These are phyloP conservation scores for Protula sp. DNA, from an alignment of 2,888 invertebrate species.

Conservation along the genomic window DNA sequence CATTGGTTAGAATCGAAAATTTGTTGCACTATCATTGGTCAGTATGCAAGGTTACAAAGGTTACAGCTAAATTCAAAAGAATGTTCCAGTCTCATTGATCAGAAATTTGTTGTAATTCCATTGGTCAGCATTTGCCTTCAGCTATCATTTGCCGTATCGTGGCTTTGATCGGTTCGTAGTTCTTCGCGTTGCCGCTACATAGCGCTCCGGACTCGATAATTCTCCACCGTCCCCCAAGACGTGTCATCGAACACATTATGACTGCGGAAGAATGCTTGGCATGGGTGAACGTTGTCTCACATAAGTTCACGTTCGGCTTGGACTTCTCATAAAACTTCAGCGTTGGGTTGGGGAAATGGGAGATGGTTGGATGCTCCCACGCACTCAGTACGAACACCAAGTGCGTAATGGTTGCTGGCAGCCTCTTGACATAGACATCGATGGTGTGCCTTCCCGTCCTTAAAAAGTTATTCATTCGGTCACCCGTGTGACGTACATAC, in stretches of 20 bases:
- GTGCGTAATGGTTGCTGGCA: constrained; percentile 26
- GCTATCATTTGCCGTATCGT: no score
- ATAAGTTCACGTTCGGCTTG: constrained; percentile 23
- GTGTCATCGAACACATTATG: constrained; percentile 31
- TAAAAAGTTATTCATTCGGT: constrained; percentile 22
- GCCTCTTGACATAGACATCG: constrained; percentile 23
- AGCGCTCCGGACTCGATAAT: constrained; percentile 30
- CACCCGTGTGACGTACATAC: constrained; percentile 21
- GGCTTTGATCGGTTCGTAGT: constrained; percentile 20
- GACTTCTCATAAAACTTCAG: constrained; percentile 28
- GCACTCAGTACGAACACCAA: constrained; percentile 33
- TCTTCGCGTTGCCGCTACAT: constrained; percentile 29
- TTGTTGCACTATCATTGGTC: no score
- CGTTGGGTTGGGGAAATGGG: constrained; percentile 31
- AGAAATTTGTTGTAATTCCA: no score
- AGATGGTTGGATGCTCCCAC: constrained; percentile 28
- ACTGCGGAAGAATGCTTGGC: constrained; percentile 29
- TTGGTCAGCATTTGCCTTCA: no score
- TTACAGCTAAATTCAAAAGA: no score
- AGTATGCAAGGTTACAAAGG: no score
- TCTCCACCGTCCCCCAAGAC: constrained; percentile 6
- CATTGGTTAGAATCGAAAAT: no score
- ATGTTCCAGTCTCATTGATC: no score
- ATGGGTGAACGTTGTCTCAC: constrained; percentile 30
- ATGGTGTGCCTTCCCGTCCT: constrained; percentile 31